These are phyloP conservation scores for Cremastobaeus sp. DNA, from an alignment of 2,888 invertebrate species.

Conservation along the genomic window DNA sequence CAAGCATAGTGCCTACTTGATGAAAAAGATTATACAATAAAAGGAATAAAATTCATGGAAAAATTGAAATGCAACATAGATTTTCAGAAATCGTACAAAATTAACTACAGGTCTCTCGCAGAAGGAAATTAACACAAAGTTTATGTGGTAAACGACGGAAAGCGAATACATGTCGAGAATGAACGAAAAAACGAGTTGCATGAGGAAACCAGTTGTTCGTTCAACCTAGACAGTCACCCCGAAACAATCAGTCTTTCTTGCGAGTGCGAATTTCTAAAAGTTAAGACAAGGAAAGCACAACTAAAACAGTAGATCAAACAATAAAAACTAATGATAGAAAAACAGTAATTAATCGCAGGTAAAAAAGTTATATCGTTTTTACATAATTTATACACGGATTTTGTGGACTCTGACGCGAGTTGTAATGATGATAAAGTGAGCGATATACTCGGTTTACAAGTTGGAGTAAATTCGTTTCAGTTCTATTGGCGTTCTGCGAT, in stretches of 20 bases:
- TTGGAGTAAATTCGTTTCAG: too few species aligned
- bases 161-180: conserved; percentile 6
- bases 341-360: conserved; percentile 36
- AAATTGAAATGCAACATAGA: conserved; percentile 41
- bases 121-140: conserved; percentile 60
- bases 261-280: conserved; percentile 21
- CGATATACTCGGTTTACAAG: neutral
- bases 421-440: conserved; percentile 27
- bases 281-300: conserved; percentile 39
- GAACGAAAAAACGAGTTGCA: neutral
- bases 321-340: conserved; percentile 20
- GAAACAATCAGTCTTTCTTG: conserved; percentile 65
- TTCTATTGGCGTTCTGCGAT: neutral
- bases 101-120: conserved; percentile 75
- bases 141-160: conserved; percentile 62
- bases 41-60: conserved; percentile 24
- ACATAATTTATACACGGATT: conserved; percentile 49
- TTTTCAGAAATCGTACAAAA: conserved; percentile 73
- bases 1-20: conserved; percentile 73
- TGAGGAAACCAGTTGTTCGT: neutral
- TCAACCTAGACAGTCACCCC: conserved; percentile 36
- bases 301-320: conserved; percentile 35
- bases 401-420: conserved; percentile 6
- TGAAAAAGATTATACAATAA: conserved; percentile 34
- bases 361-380: conserved; percentile 51